phyloP scores from a whole-genome alignment of 2,113 vertebrate genomes.

The Mesembrinibis cayennensis region DNA sequence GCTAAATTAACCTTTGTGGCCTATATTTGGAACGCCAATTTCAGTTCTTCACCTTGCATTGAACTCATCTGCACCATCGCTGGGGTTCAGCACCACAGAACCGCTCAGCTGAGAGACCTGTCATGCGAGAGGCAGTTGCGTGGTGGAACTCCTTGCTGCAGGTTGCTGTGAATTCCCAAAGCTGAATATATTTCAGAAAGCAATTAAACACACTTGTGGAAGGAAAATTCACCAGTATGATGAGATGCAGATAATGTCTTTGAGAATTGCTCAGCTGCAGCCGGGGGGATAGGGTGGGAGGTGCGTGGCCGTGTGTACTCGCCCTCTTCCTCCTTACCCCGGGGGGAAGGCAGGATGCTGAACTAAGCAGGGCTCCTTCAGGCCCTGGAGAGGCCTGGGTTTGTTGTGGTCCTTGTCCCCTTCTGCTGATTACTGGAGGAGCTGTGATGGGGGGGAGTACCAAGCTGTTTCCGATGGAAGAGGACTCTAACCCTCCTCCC shows the following conservation, averaged over 20 bases:
- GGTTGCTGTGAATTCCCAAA: neutral
- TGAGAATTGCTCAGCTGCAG: neutral
- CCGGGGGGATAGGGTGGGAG: neutral
- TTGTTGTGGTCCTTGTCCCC: neutral
- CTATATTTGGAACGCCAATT: neutral
- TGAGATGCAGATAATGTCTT: neutral
- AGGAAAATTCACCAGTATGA: neutral
- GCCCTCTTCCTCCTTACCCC: neutral
- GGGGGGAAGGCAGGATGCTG: neutral
- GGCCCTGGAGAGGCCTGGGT: neutral
- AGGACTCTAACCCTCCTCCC: neutral
- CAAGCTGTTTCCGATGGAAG: neutral
- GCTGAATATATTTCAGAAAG: neutral
- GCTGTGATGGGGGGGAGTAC: neutral
- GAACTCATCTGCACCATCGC: neutral
- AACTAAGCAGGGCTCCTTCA: neutral
- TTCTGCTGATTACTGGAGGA: neutral
- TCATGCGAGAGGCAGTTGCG: accelerated
- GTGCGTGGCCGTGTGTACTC: neutral
- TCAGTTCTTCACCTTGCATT: neutral
- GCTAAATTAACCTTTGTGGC: neutral
- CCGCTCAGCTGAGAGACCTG: neutral
- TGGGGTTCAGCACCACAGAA: neutral
- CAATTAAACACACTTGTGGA: neutral
- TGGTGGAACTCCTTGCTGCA: neutral